phyloP scores from a whole-genome alignment of 2,888 invertebrate genomes.

The Synanthedon vespiformis region DNA sequence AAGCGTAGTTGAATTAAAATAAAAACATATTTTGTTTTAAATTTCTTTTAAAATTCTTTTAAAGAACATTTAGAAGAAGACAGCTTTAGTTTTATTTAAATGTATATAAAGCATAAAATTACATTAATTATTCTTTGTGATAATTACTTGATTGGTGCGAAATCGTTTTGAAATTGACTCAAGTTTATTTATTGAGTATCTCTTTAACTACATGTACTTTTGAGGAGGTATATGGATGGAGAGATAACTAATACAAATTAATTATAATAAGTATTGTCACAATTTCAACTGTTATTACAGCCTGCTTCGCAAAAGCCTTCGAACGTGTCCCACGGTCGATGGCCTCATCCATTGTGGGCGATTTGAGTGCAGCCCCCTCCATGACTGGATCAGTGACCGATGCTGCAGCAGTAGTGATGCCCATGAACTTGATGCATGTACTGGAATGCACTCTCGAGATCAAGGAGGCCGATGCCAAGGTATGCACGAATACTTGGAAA shows the following conservation, averaged over 20 bases:
- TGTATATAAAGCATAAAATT: no score
- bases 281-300: conserved; percentile 20
- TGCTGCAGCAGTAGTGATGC: conserved; percentile 68
- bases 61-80: no score
- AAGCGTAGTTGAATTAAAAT: no score
- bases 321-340: conserved; percentile 87
- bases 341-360: conserved; percentile 80
- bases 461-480: conserved; percentile 90
- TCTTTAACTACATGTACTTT: no score
- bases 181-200: no score
- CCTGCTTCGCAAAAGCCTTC: conserved; percentile 95
- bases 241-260: not conserved
- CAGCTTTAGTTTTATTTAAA: no score
- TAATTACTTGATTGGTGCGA: no score
- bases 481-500: conserved; percentile 9
- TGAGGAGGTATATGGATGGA: no score
- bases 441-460: conserved; percentile 94
- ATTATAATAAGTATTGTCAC: not conserved
- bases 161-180: no score
- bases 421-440: conserved; percentile 79
- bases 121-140: no score
- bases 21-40: no score
- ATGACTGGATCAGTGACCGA: conserved; percentile 73
- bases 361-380: conserved; percentile 74
- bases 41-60: no score